These are phyloP conservation scores for Terebella lapidaria DNA, from an alignment of 2,888 invertebrate species.

Conservation along the genomic window DNA sequence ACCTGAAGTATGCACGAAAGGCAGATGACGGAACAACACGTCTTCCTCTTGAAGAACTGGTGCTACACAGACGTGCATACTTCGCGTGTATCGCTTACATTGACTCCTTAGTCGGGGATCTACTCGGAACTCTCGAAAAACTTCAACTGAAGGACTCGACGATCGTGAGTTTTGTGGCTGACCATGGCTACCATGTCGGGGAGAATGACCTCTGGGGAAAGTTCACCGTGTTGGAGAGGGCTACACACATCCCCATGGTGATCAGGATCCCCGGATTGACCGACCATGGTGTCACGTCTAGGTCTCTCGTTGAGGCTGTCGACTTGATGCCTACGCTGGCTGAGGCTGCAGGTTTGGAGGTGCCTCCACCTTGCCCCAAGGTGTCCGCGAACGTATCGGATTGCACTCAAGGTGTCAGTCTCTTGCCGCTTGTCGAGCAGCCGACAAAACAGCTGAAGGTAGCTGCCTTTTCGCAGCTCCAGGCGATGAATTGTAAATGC, in stretches of 20 bases:
- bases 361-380: slow-evolving; percentile 4
- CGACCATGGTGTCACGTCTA: background rate
- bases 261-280: slow-evolving; percentile 11
- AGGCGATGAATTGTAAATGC: slow-evolving; percentile 11
- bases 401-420: slow-evolving; percentile 29
- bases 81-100: slow-evolving; percentile 23
- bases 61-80: slow-evolving; percentile 26
- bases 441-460: background rate
- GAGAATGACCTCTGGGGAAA: slow-evolving; percentile 21
- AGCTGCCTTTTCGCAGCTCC: slow-evolving; percentile 27
- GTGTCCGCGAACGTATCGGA: slow-evolving; percentile 13
- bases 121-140: slow-evolving; percentile 22
- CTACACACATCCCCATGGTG: slow-evolving; percentile 18
- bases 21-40: slow-evolving; percentile 11
- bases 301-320: slow-evolving; percentile 10
- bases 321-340: slow-evolving; percentile 19
- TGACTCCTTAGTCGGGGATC: slow-evolving; percentile 26
- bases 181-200: slow-evolving; percentile 28
- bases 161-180: slow-evolving; percentile 26
- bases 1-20: too few relatives aligned
- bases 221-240: slow-evolving; percentile 14
- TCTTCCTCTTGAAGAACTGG: slow-evolving; percentile 7
- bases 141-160: slow-evolving; percentile 22
- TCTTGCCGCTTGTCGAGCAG: slow-evolving; percentile 23
- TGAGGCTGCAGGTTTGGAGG: slow-evolving; percentile 12